Percentiles rank a stretch among this genome's conserved stretches.
Conservation (phyloP, 1,140 invertebrate species). For the Drosophila pandora region DNA sequence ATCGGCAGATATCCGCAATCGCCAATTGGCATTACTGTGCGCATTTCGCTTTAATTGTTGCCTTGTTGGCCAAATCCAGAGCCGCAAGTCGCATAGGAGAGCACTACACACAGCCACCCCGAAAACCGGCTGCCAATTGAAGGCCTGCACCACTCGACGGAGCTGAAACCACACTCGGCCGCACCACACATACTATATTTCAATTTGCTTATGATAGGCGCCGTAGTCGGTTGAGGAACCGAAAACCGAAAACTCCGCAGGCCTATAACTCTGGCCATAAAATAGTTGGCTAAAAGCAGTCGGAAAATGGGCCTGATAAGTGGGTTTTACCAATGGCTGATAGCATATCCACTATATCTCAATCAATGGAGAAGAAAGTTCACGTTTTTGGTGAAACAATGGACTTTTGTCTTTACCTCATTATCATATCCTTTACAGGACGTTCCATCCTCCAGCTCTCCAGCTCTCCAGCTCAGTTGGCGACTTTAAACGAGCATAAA, state of each 20-base stretch:
- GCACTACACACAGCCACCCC: background rate
- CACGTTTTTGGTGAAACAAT: background rate
- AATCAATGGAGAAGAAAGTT: background rate
- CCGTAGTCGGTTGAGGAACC: constrained; percentile 45
- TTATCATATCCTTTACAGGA: constrained; percentile 1
- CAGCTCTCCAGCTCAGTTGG: constrained; percentile 7
- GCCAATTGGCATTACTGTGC: constrained; percentile 67
- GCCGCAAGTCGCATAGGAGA: constrained; percentile 19
- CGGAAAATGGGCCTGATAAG: constrained; percentile 36
- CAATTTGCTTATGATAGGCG: constrained; percentile 64
- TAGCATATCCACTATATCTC: constrained; percentile 1
- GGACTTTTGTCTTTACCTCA: background rate
- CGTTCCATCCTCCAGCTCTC: background rate
- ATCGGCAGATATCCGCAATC: constrained; percentile 61
- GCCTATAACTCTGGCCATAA: constrained; percentile 23
- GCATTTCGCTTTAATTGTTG: constrained; percentile 75
- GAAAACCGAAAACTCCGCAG: constrained; percentile 9
- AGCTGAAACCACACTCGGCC: constrained; percentile 1
- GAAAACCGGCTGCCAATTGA: constrained; percentile 39
- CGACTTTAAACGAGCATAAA: constrained; percentile 60
- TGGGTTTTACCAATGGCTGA: constrained; percentile 5
- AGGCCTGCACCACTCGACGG: constrained; percentile 1
- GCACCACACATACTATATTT: constrained; percentile 17
- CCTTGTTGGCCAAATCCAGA: constrained; percentile 18
- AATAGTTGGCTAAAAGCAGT: constrained; percentile 33